These are phyloP conservation scores for Protobothrops mucrosquamatus DNA, from an alignment of 2,113 vertebrate species.

Conservation along the genomic window DNA sequence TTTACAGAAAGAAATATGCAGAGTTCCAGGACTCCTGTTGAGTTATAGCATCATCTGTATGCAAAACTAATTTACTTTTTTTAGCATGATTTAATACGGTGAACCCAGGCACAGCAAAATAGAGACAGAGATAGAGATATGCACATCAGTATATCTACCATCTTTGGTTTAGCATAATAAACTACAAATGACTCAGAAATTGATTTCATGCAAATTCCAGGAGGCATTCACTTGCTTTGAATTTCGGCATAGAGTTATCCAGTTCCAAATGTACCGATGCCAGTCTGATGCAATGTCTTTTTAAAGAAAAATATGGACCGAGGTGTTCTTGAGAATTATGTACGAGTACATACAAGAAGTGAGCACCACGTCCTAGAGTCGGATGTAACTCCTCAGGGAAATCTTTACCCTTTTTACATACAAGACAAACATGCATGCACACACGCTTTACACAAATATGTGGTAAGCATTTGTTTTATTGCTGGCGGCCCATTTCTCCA, in stretches of 20 bases:
- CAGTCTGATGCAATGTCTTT: neutral
- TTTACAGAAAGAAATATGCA: neutral
- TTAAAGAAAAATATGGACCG: neutral
- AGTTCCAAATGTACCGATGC: neutral
- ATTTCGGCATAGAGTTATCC: neutral
- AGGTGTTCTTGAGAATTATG: neutral
- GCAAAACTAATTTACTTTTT: neutral
- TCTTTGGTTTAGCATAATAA: neutral
- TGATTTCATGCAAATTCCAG: neutral
- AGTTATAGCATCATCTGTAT: neutral
- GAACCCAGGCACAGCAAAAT: neutral
- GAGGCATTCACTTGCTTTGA: neutral
- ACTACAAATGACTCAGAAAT: neutral
- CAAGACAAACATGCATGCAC: neutral
- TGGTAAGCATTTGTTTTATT: neutral
- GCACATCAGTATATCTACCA: neutral
- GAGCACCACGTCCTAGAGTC: too few relatives aligned
- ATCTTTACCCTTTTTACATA: neutral
- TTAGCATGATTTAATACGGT: neutral
- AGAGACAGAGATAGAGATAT: neutral
- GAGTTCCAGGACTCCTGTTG: neutral
- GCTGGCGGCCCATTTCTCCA: slow-evolving; percentile 20
- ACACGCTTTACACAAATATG: neutral
- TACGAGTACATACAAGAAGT: neutral
- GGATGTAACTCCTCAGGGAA: too few relatives aligned